phyloP scores from a whole-genome alignment of 2,888 invertebrate species.

The Hedychridium roseum region DNA sequence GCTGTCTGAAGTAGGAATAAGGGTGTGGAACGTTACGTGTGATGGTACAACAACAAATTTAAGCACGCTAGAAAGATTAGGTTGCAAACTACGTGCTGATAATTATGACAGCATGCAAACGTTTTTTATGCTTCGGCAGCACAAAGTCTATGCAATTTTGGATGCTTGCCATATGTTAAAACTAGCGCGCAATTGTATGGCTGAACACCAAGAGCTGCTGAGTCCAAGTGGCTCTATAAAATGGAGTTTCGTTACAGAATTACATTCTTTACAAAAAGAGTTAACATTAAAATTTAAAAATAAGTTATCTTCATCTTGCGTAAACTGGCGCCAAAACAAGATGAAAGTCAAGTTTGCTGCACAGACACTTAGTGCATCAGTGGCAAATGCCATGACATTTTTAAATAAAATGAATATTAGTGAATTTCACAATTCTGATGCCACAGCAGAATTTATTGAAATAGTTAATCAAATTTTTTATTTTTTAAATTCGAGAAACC shows the following conservation, averaged over 20 bases:
- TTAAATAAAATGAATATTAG: not conserved
- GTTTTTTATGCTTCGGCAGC: not conserved
- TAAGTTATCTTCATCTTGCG: not conserved
- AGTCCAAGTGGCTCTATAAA: not conserved
- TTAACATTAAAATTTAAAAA: not conserved
- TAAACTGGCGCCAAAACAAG: not conserved
- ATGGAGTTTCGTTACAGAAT: slow-evolving; percentile 7
- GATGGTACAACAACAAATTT: slow-evolving; percentile 43
- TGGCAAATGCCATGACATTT: not conserved
- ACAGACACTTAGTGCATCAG: not conserved
- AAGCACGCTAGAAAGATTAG: slow-evolving; percentile 21
- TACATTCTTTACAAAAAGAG: not conserved
- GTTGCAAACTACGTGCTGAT: slow-evolving; percentile 9
- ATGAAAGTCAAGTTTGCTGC: slow-evolving; percentile 4
- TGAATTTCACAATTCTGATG: not conserved
- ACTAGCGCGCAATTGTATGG: slow-evolving; percentile 5
- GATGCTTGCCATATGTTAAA: slow-evolving; percentile 20
- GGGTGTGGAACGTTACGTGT: slow-evolving; percentile 29
- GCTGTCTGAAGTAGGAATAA: not conserved
- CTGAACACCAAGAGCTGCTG: not conserved
- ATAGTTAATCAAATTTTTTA: not conserved
- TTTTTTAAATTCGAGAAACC: not conserved
- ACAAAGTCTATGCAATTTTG: slow-evolving; percentile 5
- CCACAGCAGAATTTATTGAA: not conserved
- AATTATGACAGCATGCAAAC: not conserved